A percentile compares a stretch with the other conserved stretches of the same genome.
These are phyloP conservation scores for Sminthopsis crassicaudata DNA, from an alignment of 2,113 vertebrate genomes.

Conservation along the genomic window DNA sequence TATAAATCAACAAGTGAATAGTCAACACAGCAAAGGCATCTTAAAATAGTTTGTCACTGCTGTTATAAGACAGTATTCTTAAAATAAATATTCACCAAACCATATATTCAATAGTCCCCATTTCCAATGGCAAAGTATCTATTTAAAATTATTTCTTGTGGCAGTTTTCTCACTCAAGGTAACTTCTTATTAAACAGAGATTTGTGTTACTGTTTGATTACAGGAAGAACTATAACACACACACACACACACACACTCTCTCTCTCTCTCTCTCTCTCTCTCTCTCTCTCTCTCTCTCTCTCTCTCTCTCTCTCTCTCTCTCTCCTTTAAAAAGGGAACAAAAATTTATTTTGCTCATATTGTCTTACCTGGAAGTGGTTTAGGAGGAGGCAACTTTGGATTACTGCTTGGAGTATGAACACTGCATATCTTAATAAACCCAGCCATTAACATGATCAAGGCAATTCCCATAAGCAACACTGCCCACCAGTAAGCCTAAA, in stretches of 20 bases:
- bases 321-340: neutral
- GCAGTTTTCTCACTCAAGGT: neutral
- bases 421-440: slow-evolving; percentile 99
- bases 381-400: slow-evolving; percentile 95
- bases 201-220: slow-evolving; percentile 14
- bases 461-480: slow-evolving; percentile 97
- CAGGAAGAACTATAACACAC: neutral
- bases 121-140: slow-evolving; percentile 26
- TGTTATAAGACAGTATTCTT: neutral
- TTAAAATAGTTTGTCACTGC: neutral
- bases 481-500: slow-evolving; percentile 98
- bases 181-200: neutral
- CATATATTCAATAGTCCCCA: slow-evolving; percentile 5
- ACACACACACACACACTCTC: too few relatives aligned
- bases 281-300: too few relatives aligned
- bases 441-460: slow-evolving; percentile 98
- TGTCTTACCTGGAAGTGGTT: slow-evolving; percentile 94
- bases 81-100: slow-evolving; percentile 32
- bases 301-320: too few relatives aligned
- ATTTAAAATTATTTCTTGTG: slow-evolving; percentile 22
- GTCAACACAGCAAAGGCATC: neutral
- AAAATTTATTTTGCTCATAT: neutral
- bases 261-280: too few relatives aligned
- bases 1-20: neutral
- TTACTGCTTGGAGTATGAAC: slow-evolving; percentile 99